Conservation (phyloP, 2,797 vertebrate genomes). For the Peromyscus eremicus region DNA sequence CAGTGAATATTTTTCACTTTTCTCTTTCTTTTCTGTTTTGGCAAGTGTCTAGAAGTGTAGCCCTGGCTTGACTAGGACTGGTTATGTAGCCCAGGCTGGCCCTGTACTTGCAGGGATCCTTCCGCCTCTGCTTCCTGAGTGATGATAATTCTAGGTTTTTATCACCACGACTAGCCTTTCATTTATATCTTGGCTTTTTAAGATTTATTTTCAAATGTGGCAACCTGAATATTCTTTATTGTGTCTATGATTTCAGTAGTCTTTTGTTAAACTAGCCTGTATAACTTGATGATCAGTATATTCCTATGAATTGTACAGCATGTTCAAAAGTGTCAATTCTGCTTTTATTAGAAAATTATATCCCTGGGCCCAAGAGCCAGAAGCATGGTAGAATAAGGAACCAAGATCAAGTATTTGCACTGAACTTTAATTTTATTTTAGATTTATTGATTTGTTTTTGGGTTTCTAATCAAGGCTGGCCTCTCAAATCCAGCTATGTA, state of each 20-base stretch:
- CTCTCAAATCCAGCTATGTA: neutral
- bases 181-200: conserved; percentile 6
- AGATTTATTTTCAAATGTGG: conserved; percentile 20
- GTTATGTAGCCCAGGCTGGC: neutral
- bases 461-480: neutral
- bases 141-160: neutral
- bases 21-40: no score
- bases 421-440: neutral
- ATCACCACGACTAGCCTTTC: neutral
- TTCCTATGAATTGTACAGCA: neutral
- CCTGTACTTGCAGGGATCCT: neutral
- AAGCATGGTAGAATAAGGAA: neutral
- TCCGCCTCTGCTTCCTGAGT: neutral
- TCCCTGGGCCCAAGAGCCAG: neutral
- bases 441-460: neutral
- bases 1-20: neutral
- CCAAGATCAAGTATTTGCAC: neutral
- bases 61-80: neutral
- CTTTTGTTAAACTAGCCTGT: neutral
- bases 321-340: neutral
- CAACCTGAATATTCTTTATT: conserved; percentile 9
- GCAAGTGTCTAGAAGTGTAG: neutral
- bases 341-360: conserved; percentile 30
- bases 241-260: neutral
- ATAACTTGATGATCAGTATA: conserved; percentile 42